A percentile compares a stretch with the other conserved stretches of the same genome.
Evolutionary conservation across 2,888 invertebrate genomes (phyloP).

Genomic region (Ernsta delagoae): DNA sequence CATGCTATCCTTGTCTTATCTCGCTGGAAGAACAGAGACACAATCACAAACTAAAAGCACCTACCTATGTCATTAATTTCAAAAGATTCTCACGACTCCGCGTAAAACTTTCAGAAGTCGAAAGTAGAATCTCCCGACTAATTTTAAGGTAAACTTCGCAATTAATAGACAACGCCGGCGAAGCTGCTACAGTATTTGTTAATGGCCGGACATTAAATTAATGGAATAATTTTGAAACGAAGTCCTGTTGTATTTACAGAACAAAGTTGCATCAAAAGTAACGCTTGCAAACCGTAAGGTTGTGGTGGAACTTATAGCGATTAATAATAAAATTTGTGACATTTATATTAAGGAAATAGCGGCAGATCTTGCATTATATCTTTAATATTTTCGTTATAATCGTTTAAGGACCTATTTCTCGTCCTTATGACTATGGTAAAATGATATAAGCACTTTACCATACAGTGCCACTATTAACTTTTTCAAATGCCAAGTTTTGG

Average conservation of each 20-base stretch:
- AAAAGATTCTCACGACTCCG: not conserved
- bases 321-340: not conserved
- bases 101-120: not conserved
- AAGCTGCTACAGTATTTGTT: conserved; percentile 19
- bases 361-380: too few species aligned
- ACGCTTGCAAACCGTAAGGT: conserved; percentile 32
- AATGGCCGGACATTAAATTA: conserved; percentile 31
- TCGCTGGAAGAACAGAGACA: not conserved
- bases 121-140: conserved; percentile 1
- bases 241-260: conserved; percentile 20
- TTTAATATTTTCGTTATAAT: too few species aligned
- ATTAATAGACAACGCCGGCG: conserved; percentile 19
- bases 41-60: not conserved
- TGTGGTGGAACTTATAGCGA: conserved; percentile 13
- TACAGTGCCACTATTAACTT: too few species aligned
- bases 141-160: conserved; percentile 16
- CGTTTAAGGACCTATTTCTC: too few species aligned
- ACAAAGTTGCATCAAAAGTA: conserved; percentile 33
- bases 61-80: not conserved
- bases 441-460: too few species aligned
- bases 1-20: too few species aligned
- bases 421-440: too few species aligned
- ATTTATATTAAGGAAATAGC: too few species aligned
- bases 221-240: conserved; percentile 30
- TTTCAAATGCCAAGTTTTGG: too few species aligned